Evolutionary conservation across 2,113 vertebrate genomes (phyloP).

Genomic region (Osmerus eperlanus): DNA sequence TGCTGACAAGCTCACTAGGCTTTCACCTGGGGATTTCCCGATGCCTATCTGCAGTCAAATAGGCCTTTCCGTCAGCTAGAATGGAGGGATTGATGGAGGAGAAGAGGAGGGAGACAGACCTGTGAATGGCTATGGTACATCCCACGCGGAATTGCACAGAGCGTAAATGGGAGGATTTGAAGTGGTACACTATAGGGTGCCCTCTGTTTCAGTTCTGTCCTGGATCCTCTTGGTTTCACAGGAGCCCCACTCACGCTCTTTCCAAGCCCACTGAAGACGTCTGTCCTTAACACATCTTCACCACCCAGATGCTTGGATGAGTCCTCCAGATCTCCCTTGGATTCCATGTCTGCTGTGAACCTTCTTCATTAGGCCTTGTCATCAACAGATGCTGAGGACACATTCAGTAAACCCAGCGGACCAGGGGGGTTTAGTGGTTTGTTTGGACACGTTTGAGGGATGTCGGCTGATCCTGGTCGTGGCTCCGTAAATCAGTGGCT

Average conservation of each 20-base stretch:
- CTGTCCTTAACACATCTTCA: not conserved
- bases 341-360: constrained; percentile 26
- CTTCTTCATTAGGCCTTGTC: constrained; percentile 27
- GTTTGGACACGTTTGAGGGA: no score
- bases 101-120: constrained; percentile 31
- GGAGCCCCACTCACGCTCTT: not conserved
- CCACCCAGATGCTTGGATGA: not conserved
- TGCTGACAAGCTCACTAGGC: constrained; percentile 13
- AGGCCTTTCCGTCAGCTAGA: constrained; percentile 29
- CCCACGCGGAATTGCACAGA: no score
- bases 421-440: no score
- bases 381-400: constrained; percentile 63
- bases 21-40: constrained; percentile 29
- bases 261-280: not conserved
- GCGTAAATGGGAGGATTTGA: no score
- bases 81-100: constrained; percentile 33
- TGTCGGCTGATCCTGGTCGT: no score
- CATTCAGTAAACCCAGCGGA: constrained; percentile 43
- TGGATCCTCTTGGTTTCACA: not conserved
- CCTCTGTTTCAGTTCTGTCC: not conserved
- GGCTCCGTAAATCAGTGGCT: no score
- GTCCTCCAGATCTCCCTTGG: constrained; percentile 1
- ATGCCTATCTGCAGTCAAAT: constrained; percentile 27
- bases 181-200: no score
- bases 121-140: no score